Base-by-base conservation (phyloP, 2,113 vertebrate genomes). In the Ciconia stormi region DNA sequence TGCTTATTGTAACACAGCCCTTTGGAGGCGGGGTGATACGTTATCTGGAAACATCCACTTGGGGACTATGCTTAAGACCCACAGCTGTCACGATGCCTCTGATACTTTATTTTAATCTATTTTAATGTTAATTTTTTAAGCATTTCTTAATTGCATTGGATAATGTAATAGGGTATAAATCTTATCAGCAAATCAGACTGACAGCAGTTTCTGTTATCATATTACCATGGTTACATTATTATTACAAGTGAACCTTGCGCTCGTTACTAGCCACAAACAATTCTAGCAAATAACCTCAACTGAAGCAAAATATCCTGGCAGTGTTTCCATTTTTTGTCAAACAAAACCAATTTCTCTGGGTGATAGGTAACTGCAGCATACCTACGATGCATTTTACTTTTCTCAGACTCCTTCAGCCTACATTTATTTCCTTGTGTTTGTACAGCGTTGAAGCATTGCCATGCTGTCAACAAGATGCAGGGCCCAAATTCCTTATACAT, bases 221-320 rank as follows among this genome's bases (percentile, higher is more conserved):
- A 96, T 97, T 93, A 53, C 96, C 96, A 96, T 96, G 96, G 96
- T 97, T 96, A 97, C 96, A 26, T 93, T 96, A 82, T 91, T 96
- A 90, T 93, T 96, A 82, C 87, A 73, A 93, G 66, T 70, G 92
- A 93, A 96, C 95, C 93, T 82, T 96, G 93, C 10, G 40, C 92
- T 96, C 11, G 36, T 94, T 96, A 76, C 93, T 93, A 94, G 90
- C 92, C 92, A 88, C 95, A 94, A 93, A 93, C 87, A 93, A 85
- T 88, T 89, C 86, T 42, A 86, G 92, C 70, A 93, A 90, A 94
- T 67, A 93, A 95, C 56, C 78, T 94, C 82, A 95, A 92, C 38
- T 50, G 74, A 66, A 91, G 82, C 66, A 91, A 96, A 96, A 93
- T 88, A 93, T 80, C 92, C 71, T 94, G 78, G 73, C 53, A 2